Percentiles rank a stretch among this genome's conserved stretches.
Evolutionary conservation across 2,888 invertebrate species (phyloP).

Genomic region (Spilosoma lubricipeda): DNA sequence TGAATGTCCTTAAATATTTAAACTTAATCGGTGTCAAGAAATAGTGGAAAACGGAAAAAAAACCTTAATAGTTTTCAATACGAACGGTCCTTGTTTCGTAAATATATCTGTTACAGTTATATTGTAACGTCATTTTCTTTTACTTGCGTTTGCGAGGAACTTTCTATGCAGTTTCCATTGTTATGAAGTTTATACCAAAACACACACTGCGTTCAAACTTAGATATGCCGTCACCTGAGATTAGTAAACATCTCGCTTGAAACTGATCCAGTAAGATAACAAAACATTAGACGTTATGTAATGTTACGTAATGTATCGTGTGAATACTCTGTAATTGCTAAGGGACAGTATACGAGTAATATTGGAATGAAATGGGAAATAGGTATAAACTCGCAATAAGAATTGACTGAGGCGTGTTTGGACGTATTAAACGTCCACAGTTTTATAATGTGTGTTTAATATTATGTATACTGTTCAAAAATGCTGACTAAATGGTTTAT

Average conservation of each 20-base stretch:
- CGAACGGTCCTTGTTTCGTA: accelerated
- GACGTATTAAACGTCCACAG: not conserved
- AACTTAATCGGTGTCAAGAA: too few relatives aligned
- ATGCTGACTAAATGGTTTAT: not conserved
- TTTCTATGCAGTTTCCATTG: constrained; percentile 1
- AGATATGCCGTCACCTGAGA: constrained; percentile 1
- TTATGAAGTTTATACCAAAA: not conserved
- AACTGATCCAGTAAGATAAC: constrained; percentile 1
- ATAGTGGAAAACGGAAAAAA: too few relatives aligned
- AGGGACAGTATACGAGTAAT: not conserved
- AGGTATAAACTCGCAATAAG: not conserved
- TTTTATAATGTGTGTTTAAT: not conserved
- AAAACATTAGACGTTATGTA: constrained; percentile 1
- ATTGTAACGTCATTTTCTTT: not conserved
- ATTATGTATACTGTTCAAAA: not conserved
- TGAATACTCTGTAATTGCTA: not conserved
- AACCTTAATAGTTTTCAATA: not conserved
- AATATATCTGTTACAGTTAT: not conserved
- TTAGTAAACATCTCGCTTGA: constrained; percentile 3
- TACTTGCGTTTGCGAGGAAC: not conserved
- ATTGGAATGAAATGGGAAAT: not conserved
- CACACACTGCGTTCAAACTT: not conserved
- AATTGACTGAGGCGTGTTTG: not conserved
- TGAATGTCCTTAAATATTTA: too few relatives aligned
- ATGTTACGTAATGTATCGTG: not conserved